Percentiles rank a stretch among this genome's conserved stretches.
These are phyloP conservation scores for Agonum fuliginosum DNA, from an alignment of 2,888 invertebrate species.

Conservation along the genomic window DNA sequence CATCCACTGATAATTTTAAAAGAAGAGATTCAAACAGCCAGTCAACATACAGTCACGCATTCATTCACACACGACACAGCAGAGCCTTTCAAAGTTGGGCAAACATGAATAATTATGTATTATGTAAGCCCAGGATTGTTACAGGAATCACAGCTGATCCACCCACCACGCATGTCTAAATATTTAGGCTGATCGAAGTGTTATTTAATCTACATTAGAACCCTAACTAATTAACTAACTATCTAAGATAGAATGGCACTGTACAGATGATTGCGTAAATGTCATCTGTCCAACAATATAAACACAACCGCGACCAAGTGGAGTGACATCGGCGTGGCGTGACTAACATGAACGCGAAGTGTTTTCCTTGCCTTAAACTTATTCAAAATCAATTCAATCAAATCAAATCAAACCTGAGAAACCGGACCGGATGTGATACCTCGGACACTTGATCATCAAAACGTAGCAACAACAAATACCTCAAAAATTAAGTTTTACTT, in stretches of 20 bases:
- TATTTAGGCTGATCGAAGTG: constrained; percentile 40
- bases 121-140: constrained; percentile 14
- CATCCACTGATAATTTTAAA: constrained; percentile 64
- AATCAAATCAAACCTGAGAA: constrained; percentile 19
- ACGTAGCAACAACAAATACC: neutral
- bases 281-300: constrained; percentile 7
- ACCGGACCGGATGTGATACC: neutral
- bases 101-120: neutral
- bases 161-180: constrained; percentile 28
- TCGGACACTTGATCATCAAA: neutral
- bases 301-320: too few species aligned
- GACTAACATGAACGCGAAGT: constrained; percentile 5
- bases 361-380: neutral
- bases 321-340: too few species aligned
- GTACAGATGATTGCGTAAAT: constrained; percentile 6
- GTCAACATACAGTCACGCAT: constrained; percentile 60
- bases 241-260: constrained; percentile 42
- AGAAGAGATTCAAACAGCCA: constrained; percentile 61
- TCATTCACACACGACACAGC: constrained; percentile 50
- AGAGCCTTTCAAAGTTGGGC: neutral
- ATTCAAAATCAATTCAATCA: neutral
- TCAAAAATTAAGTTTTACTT: constrained; percentile 12
- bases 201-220: constrained; percentile 37
- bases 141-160: constrained; percentile 25
- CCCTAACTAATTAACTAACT: constrained; percentile 39